Base-by-base conservation (phyloP, 1,140 invertebrate species). In the Ceratosolen fusciceps region DNA sequence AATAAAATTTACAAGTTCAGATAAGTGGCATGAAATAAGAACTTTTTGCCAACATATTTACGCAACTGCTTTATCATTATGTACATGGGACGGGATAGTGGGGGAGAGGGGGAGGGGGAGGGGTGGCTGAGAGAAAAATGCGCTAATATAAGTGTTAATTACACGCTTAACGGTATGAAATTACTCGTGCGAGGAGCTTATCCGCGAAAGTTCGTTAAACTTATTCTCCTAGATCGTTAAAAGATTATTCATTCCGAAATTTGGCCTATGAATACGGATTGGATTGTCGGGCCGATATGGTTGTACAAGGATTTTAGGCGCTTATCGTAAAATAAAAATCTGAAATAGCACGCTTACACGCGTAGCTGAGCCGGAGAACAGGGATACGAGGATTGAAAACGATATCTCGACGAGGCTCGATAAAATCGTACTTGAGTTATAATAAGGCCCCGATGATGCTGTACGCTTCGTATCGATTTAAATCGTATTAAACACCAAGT, bases 361-460 rank as follows among this genome's bases (percentile, higher is more conserved):
- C 19, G 19, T 9, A 3, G n/a, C 3, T 8, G 31, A 58, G 47
- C 34, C 34, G 2, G 31, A n/a, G 16, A 37, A 65, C 7, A 26
- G 19, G 60, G 37, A 65, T 37, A 37, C 10, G 21, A n/a, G 19
- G 31, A 65, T 65, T 34, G 58, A 62, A 62, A 72, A 72, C 54
- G 60, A 70, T 72, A n/a, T 16, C 39, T 62, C 1, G 10, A 16
- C 34, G n/a, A n/a, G n/a, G 34, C 60, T 60, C 34, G 39, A 52
- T 52, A 62, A 72, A 70, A 62, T 79, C 26, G 39, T 56, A 24
- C 71, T 79, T 49, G 26, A 70, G 31, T 52, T 52, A 77, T 77
- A 77, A 77, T 77, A 58, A 77, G 43, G 12, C 29, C 52, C 31
- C 9, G n/a, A 56, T 68, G 34, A 37, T 68, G 62, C 29, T 34